Evolutionary conservation across 2,888 invertebrate genomes (phyloP).

Genomic region (Eurytoma californica): DNA sequence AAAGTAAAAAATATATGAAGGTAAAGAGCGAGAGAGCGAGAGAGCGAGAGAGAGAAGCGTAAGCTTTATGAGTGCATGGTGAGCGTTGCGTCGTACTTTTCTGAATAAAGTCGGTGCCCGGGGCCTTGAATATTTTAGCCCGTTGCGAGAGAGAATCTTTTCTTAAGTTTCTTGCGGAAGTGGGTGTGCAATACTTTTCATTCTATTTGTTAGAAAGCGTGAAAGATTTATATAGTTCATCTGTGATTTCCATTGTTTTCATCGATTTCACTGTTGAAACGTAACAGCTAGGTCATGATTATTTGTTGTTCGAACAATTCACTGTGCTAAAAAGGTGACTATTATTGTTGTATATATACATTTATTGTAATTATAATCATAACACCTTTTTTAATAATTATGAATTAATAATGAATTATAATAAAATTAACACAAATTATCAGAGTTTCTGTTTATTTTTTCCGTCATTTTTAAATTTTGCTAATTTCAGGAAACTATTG

Average conservation of each 20-base stretch:
- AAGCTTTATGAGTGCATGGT: conserved; percentile 14
- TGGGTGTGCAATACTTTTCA: not conserved
- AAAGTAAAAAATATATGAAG: conserved; percentile 10
- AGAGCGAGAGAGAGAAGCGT: not conserved
- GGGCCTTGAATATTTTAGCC: conserved; percentile 27
- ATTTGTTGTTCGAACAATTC: conserved; percentile 21
- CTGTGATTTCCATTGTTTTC: conserved; percentile 7
- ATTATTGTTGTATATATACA: conserved; percentile 32
- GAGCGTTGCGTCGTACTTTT: not conserved
- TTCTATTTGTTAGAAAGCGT: not conserved
- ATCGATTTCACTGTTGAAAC: conserved; percentile 3
- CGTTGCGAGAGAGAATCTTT: conserved; percentile 11
- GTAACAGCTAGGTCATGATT: not conserved
- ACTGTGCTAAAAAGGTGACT: conserved; percentile 15
- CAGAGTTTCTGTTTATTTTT: too few relatives aligned
- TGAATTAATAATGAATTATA: conserved; percentile 5
- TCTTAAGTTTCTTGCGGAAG: not conserved
- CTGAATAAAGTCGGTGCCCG: not conserved
- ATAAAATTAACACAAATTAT: too few relatives aligned
- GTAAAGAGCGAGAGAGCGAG: not conserved
- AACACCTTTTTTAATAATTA: conserved; percentile 18
- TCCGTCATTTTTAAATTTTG: too few relatives aligned
- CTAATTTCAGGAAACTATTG: too few relatives aligned
- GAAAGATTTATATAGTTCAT: not conserved
- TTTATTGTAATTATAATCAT: conserved; percentile 5